Evolutionary conservation across 2,888 invertebrate species (phyloP), one percentile per base, ranked within the genome.

Genomic region (Celastrina argiolus): DNA sequence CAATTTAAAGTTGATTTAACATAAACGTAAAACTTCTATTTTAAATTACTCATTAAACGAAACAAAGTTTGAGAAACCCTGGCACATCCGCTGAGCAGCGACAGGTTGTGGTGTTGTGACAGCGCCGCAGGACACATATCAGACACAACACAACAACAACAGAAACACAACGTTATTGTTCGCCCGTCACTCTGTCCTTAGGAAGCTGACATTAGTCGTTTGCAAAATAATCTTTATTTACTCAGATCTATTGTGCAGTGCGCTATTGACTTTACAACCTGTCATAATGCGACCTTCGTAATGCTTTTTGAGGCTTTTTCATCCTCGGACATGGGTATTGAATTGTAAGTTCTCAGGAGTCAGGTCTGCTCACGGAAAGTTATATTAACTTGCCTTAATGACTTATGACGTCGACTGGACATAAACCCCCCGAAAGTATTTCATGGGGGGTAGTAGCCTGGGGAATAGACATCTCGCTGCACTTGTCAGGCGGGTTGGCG

Each of bases 81-180:
- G 66, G 63, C 66, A 71, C 72, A 77, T 80, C 77, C 79, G 78
- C 69, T 72, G 78, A 74, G 70, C 76, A 74, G 71, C 76, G 85
- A 82, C 86, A 81, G 82, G 79, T 77, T 75, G 77, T 74, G 76
- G 73, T 87, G 87, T 88, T 88, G 74, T 88, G 88, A 88, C 88
- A 88, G 84, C 82, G 75, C 86, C 69, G 78, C 80, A 73, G 80
- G 87, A 81, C 79, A 72, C 66, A 69, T n/a, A n/a, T 22, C 56
- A 68, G 42, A 66, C 68, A 69, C 65, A 66, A n/a, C 68, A 69
- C 67, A 59, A 51, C 51, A 14, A 51, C 12, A 10, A 51, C 51
- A 66, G 10, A 22, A 51, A 34, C 28, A 65, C 34, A 56, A 56
- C 34, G 64, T 36, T 34, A 70, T 67, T 71, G 68, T 73, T 66